A percentile compares a stretch with the other conserved stretches of the same genome.
Evolutionary conservation across 2,797 vertebrate genomes (phyloP).

Genomic region (Acanthiza pusilla): DNA sequence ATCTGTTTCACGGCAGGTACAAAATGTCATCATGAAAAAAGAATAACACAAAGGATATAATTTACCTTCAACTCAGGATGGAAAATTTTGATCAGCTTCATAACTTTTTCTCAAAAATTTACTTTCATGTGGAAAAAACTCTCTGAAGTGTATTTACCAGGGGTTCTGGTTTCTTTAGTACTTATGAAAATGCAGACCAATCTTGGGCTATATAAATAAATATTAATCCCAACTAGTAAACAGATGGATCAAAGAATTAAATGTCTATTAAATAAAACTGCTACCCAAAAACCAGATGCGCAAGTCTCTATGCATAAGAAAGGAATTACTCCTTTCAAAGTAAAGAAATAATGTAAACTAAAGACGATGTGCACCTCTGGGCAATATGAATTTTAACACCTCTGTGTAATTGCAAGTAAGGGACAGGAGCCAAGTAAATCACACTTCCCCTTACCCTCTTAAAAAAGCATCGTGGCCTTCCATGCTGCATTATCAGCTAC

Average conservation of each 20-base stretch:
- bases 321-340: not conserved
- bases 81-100: not conserved
- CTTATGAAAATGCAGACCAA: not conserved
- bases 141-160: not conserved
- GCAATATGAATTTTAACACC: not conserved
- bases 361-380: not conserved
- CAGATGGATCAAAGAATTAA: not conserved
- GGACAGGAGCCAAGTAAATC: not conserved
- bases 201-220: not conserved
- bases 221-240: not conserved
- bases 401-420: not conserved
- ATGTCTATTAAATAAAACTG: not conserved
- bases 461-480: not conserved
- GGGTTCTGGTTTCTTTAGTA: not conserved
- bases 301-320: not conserved
- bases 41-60: not conserved
- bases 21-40: not conserved
- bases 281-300: not conserved
- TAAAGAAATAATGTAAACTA: not conserved
- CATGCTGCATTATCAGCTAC: accelerated
- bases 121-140: not conserved
- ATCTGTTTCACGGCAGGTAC: not conserved
- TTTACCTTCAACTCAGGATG: not conserved
- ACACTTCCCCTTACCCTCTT: not conserved
- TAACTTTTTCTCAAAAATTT: not conserved